A percentile compares a stretch with the other conserved stretches of the same genome.
Conservation (phyloP, 2,888 invertebrate species). For the Nomada fucata region DNA sequence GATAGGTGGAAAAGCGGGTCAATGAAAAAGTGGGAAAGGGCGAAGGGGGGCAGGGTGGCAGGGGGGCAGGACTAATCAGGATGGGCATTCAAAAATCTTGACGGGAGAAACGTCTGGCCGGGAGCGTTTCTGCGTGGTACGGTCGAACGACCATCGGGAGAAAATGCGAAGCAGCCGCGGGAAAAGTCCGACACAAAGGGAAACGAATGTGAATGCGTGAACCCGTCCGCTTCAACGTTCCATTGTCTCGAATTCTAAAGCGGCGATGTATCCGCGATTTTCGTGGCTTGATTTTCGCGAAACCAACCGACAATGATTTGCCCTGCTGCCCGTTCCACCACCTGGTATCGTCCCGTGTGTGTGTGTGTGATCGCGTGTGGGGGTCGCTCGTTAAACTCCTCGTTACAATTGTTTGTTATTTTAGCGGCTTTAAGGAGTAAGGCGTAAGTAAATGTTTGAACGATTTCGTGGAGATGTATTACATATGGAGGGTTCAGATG, state of each 20-base stretch:
- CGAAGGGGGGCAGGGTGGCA: background rate
- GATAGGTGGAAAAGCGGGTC: slow-evolving; percentile 4
- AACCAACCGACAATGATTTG: slow-evolving; percentile 35
- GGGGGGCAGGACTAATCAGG: slow-evolving; percentile 56
- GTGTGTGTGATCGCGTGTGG: background rate
- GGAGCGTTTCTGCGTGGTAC: slow-evolving; percentile 43
- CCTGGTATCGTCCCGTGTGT: background rate
- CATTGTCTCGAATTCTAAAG: slow-evolving; percentile 57
- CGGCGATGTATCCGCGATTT: slow-evolving; percentile 39
- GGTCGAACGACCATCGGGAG: slow-evolving; percentile 48
- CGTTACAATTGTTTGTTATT: background rate
- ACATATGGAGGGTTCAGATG: no score
- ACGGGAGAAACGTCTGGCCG: slow-evolving; percentile 30
- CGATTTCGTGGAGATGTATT: no score
- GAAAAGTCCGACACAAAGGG: slow-evolving; percentile 38
- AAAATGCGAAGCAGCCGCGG: slow-evolving; percentile 39
- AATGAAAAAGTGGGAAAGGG: background rate
- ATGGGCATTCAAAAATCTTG: slow-evolving; percentile 64
- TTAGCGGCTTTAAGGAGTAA: no score
- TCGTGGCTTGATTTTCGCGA: slow-evolving; percentile 33
- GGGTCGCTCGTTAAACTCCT: background rate
- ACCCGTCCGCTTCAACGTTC: slow-evolving; percentile 36
- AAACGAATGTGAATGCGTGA: slow-evolving; percentile 53
- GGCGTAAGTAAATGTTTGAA: no score
- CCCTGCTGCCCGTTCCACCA: background rate